phyloP scores from a whole-genome alignment of 2,888 invertebrate genomes.

The Criorhina ranunculi region DNA sequence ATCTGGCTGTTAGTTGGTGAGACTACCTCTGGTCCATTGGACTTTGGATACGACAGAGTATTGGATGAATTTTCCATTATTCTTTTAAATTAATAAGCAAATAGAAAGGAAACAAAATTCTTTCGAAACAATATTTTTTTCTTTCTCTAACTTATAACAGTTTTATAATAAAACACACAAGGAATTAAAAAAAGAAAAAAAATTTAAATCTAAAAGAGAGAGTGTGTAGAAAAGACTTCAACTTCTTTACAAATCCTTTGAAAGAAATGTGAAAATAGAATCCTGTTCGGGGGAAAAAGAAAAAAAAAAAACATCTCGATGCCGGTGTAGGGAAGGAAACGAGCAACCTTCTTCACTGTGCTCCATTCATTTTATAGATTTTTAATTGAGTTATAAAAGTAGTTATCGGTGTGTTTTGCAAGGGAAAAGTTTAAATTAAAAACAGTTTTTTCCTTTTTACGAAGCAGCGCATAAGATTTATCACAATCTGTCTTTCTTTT shows the following conservation, averaged over 20 bases:
- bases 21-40: not conserved
- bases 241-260: slow-evolving; percentile 42
- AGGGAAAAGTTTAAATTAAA: slow-evolving; percentile 66
- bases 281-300: not conserved
- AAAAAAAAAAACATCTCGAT: not conserved
- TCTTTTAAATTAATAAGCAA: slow-evolving; percentile 18
- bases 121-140: slow-evolving; percentile 41
- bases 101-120: slow-evolving; percentile 8
- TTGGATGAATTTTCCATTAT: slow-evolving; percentile 26
- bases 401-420: slow-evolving; percentile 56
- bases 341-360: not conserved
- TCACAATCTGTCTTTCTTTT: slow-evolving; percentile 29
- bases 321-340: not conserved
- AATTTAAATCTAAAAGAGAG: not conserved
- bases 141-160: not conserved
- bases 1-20: not conserved
- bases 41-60: not conserved
- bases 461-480: slow-evolving; percentile 34
- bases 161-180: not conserved
- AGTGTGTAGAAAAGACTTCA: slow-evolving; percentile 12
- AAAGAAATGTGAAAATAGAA: slow-evolving; percentile 32
- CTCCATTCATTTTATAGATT: slow-evolving; percentile 59
- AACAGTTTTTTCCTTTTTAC: slow-evolving; percentile 41
- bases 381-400: slow-evolving; percentile 70
- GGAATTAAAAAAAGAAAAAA: slow-evolving; percentile 8